Evolutionary conservation across 2,797 vertebrate species (phyloP).

Genomic region (Enteromius argenteus): DNA sequence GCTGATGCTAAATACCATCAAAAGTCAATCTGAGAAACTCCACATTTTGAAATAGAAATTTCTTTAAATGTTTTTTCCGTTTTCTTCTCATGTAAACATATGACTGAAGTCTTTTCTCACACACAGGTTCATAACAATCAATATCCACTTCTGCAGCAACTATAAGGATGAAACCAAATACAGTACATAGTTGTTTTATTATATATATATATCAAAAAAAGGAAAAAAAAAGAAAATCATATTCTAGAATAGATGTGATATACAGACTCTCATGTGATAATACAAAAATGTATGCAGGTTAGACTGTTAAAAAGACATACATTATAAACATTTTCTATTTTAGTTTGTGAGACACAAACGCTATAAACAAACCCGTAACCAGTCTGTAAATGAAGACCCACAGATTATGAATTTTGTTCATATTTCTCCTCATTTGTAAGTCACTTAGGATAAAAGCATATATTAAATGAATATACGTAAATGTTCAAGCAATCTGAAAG

Average conservation of each 20-base stretch:
- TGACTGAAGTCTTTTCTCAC: not conserved
- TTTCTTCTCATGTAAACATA: not conserved
- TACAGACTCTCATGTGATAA: not conserved
- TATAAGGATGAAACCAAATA: not conserved
- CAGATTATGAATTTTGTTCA: not conserved
- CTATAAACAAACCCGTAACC: not conserved
- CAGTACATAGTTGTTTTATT: conserved; percentile 8
- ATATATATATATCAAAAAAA: too few species aligned
- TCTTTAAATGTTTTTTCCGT: not conserved
- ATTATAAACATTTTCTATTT: not conserved
- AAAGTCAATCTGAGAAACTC: not conserved
- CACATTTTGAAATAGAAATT: not conserved
- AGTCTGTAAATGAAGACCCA: not conserved
- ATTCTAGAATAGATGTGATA: not conserved
- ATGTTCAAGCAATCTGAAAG: conserved; percentile 8
- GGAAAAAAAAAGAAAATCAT: not conserved
- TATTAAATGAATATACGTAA: conserved; percentile 2
- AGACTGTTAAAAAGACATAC: not conserved
- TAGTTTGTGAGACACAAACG: not conserved
- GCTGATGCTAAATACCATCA: not conserved
- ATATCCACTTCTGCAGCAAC: not conserved
- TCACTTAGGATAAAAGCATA: conserved; percentile 23
- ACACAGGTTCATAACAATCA: not conserved
- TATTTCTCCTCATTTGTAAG: conserved; percentile 1
- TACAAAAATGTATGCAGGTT: not conserved